phyloP scores from a whole-genome alignment of 2,113 vertebrate genomes.

The Aphyosemion australe region DNA sequence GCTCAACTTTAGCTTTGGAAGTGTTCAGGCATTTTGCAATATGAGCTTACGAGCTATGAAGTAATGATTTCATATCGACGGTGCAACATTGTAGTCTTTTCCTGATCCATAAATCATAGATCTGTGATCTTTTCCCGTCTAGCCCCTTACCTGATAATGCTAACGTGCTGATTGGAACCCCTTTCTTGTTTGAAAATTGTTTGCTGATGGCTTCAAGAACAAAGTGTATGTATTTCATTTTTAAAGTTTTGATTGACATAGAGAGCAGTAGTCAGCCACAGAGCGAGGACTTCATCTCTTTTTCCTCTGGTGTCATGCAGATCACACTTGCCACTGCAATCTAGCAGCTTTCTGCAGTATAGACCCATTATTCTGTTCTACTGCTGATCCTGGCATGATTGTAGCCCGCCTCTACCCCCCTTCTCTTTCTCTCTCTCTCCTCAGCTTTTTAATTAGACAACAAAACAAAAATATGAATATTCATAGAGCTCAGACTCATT shows the following conservation, averaged over 20 bases:
- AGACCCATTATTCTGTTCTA: conserved; percentile 77
- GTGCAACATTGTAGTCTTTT: not conserved
- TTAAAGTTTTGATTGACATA: conserved; percentile 61
- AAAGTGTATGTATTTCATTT: conserved; percentile 35
- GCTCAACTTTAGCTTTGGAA: not conserved
- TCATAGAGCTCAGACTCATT: conserved; percentile 84
- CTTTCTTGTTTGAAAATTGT: conserved; percentile 7
- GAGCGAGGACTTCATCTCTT: conserved; percentile 62
- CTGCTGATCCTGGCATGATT: conserved; percentile 78
- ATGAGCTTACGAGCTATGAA: not conserved
- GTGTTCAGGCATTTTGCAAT: not conserved
- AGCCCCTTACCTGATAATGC: no score
- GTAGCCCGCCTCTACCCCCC: conserved; percentile 37
- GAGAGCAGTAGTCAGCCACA: conserved; percentile 64
- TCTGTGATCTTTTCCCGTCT: no score
- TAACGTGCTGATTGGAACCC: not conserved
- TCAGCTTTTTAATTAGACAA: conserved; percentile 90
- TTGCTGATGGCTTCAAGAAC: conserved; percentile 6
- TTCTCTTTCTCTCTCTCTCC: conserved; percentile 38
- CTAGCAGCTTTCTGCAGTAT: conserved; percentile 67
- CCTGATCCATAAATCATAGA: not conserved
- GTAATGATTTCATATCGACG: not conserved
- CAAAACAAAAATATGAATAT: conserved; percentile 95
- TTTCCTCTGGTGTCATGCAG: conserved; percentile 67
- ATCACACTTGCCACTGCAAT: conserved; percentile 78